phyloP scores from a whole-genome alignment of 2,113 vertebrate genomes.

The Dissostichus mawsoni region DNA sequence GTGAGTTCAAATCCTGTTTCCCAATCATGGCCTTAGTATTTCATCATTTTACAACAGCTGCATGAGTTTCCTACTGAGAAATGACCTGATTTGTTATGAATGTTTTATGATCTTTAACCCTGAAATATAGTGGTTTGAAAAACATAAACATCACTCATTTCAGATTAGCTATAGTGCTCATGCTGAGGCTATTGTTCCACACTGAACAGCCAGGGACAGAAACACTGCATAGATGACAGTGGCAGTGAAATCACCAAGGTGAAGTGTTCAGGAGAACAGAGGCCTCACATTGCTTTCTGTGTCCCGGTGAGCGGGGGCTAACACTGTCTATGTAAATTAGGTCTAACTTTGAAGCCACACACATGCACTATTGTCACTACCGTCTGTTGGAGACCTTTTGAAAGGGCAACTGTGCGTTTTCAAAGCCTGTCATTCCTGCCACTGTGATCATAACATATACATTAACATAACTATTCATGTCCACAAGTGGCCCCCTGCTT shows the following conservation, averaged over 20 bases:
- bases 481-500: slow-evolving; percentile 28
- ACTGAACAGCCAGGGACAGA: slow-evolving; percentile 8
- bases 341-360: slow-evolving; percentile 44
- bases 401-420: slow-evolving; percentile 60
- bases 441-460: slow-evolving; percentile 44
- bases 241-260: slow-evolving; percentile 42
- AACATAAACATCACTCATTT: slow-evolving; percentile 3
- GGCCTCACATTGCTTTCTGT: slow-evolving; percentile 39
- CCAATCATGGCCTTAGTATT: neutral
- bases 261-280: slow-evolving; percentile 35
- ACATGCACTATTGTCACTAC: slow-evolving; percentile 49
- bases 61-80: neutral
- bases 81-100: neutral
- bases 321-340: slow-evolving; percentile 68
- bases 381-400: slow-evolving; percentile 56
- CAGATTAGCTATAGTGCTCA: neutral
- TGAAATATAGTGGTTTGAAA: neutral
- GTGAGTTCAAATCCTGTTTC: slow-evolving; percentile 6
- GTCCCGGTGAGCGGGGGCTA: slow-evolving; percentile 1
- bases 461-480: slow-evolving; percentile 36
- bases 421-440: slow-evolving; percentile 48
- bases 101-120: neutral
- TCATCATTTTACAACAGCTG: too few relatives aligned
- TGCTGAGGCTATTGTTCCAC: neutral
- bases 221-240: slow-evolving; percentile 38